Conservation (phyloP, 2,888 invertebrate genomes). For the Drosophila birchii region DNA sequence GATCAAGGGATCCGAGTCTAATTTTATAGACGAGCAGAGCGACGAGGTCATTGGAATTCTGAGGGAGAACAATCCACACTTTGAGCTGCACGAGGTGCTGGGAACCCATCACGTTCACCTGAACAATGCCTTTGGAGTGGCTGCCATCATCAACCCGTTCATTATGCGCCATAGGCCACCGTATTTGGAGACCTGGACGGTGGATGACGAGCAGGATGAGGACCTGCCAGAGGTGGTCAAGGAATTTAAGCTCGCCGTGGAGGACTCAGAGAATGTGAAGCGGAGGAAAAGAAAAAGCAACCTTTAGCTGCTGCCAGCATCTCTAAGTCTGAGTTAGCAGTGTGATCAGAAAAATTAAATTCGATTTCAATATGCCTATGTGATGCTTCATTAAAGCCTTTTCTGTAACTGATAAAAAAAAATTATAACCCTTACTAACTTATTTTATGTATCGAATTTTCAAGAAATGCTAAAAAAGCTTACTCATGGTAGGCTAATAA, state of each 20-base stretch:
- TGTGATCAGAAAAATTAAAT: slow-evolving; percentile 21
- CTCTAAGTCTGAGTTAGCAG: slow-evolving; percentile 52
- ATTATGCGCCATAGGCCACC: slow-evolving; percentile 84
- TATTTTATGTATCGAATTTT: background rate
- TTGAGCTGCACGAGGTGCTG: slow-evolving; percentile 87
- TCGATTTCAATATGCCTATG: slow-evolving; percentile 14
- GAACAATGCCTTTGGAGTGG: slow-evolving; percentile 87
- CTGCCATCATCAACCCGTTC: slow-evolving; percentile 87
- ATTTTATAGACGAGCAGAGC: slow-evolving; percentile 86
- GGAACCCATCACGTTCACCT: slow-evolving; percentile 92
- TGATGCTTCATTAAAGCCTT: slow-evolving; percentile 24
- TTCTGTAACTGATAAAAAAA: background rate
- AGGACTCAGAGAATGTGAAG: slow-evolving; percentile 65
- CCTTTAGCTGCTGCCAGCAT: slow-evolving; percentile 77
- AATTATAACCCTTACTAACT: background rate
- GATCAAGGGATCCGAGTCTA: slow-evolving; percentile 87
- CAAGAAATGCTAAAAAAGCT: background rate
- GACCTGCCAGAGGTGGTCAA: slow-evolving; percentile 49
- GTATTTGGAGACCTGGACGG: slow-evolving; percentile 70
- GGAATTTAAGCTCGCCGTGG: slow-evolving; percentile 59
- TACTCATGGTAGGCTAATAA: background rate
- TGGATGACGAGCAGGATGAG: slow-evolving; percentile 33
- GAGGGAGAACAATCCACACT: slow-evolving; percentile 86
- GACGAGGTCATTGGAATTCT: slow-evolving; percentile 86
- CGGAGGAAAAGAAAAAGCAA: slow-evolving; percentile 78